Evolutionary conservation across 2,888 invertebrate genomes (phyloP).

Genomic region (Xylocampa areola): DNA sequence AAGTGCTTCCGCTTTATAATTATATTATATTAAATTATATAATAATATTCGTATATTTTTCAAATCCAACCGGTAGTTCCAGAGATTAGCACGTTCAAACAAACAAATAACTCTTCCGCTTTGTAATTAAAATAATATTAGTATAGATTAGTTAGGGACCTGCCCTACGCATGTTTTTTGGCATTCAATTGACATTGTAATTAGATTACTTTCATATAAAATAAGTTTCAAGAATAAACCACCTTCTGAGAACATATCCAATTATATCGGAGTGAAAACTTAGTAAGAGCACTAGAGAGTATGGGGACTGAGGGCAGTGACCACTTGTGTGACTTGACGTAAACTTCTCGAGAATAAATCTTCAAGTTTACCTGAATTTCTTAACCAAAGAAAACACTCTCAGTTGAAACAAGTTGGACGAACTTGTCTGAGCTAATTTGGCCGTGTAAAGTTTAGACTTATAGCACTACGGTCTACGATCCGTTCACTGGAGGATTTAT

Average conservation of each 20-base stretch:
- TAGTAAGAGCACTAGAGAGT: slow-evolving; percentile 4
- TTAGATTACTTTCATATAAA: too few species aligned
- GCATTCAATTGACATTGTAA: too few species aligned
- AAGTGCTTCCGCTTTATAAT: too few species aligned
- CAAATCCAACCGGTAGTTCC: too few species aligned
- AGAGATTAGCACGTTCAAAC: too few species aligned
- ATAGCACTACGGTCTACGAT: slow-evolving; percentile 27
- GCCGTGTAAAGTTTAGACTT: slow-evolving; percentile 50
- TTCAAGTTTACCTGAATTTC: slow-evolving; percentile 33
- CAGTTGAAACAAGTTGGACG: slow-evolving; percentile 39
- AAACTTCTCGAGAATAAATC: slow-evolving; percentile 44
- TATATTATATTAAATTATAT: too few species aligned
- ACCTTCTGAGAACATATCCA: background rate
- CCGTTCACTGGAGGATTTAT: slow-evolving; percentile 45
- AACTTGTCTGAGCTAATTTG: slow-evolving; percentile 52
- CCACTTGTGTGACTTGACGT: background rate
- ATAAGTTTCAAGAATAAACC: too few species aligned
- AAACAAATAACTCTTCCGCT: too few species aligned
- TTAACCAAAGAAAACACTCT: slow-evolving; percentile 47
- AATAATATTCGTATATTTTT: too few species aligned
- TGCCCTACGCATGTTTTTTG: too few species aligned
- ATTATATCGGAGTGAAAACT: background rate
- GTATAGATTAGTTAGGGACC: too few species aligned
- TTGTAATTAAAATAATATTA: too few species aligned
- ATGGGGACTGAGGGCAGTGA: background rate